phyloP scores from a whole-genome alignment of 2,113 vertebrate genomes.

The Ardeotis arabs region DNA sequence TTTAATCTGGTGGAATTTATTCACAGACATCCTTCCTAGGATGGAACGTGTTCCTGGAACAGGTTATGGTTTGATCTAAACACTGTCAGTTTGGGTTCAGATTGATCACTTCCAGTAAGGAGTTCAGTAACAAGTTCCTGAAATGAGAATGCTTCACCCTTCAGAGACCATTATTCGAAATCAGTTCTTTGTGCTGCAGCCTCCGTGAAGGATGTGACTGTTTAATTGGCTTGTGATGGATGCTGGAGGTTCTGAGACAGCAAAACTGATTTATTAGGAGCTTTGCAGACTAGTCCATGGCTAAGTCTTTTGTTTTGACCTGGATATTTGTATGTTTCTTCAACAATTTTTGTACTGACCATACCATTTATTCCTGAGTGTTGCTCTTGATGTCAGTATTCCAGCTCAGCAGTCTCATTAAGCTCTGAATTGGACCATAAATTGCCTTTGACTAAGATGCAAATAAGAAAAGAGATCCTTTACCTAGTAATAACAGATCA shows the following conservation, averaged over 20 bases:
- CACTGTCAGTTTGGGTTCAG: neutral
- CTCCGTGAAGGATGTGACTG: neutral
- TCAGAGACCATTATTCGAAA: neutral
- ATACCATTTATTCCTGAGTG: neutral
- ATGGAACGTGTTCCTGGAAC: neutral
- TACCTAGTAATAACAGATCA: neutral
- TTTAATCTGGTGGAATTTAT: slow-evolving; percentile 36
- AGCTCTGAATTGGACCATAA: neutral
- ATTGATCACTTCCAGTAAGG: slow-evolving; percentile 10
- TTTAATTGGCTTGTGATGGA: neutral
- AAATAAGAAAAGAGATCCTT: neutral
- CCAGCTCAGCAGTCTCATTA: neutral
- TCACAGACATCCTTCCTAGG: slow-evolving; percentile 1
- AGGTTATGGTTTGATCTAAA: slow-evolving; percentile 17
- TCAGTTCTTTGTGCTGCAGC: neutral
- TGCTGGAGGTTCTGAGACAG: neutral
- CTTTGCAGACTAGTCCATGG: neutral
- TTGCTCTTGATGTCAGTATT: neutral
- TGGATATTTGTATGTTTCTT: neutral
- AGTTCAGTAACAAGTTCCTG: slow-evolving; percentile 16
- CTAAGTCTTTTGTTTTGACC: neutral
- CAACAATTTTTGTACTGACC: neutral
- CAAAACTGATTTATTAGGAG: neutral
- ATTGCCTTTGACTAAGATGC: neutral
- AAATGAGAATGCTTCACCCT: neutral